These are phyloP conservation scores for Globodera rostochiensis DNA, from an alignment of 1,140 invertebrate species.

Conservation along the genomic window DNA sequence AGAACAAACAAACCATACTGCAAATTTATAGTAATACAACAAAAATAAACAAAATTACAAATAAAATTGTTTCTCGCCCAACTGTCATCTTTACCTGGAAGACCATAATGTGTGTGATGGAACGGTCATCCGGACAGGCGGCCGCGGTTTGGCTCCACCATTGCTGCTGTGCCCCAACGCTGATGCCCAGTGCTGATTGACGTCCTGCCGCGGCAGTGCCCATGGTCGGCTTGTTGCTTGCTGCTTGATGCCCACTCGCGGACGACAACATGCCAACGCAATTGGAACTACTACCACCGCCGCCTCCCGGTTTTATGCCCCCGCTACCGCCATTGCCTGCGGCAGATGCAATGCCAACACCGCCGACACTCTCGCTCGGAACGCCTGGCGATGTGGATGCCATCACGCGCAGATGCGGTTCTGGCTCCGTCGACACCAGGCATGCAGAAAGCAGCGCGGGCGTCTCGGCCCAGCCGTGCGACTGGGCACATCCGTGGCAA, in stretches of 20 bases:
- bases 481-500: constrained; percentile 45
- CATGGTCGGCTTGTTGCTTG: constrained; percentile 16
- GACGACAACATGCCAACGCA: not conserved
- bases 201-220: constrained; percentile 5
- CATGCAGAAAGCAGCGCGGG: constrained; percentile 85
- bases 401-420: constrained; percentile 89
- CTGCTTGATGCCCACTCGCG: not conserved
- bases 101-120: constrained; percentile 88
- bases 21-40: too few relatives aligned
- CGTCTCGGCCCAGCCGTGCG: constrained; percentile 42
- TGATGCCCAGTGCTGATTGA: constrained; percentile 67
- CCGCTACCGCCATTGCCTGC: constrained; percentile 3
- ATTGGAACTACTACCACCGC: not conserved
- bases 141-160: constrained; percentile 75
- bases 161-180: not conserved
- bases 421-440: constrained; percentile 91
- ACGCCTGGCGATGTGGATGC: constrained; percentile 74
- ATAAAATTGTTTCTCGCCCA: too few relatives aligned
- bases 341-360: not conserved
- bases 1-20: not conserved
- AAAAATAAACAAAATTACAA: too few relatives aligned
- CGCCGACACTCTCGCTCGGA: not conserved
- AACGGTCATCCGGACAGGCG: constrained; percentile 80
- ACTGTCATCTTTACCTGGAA: constrained; percentile 73
- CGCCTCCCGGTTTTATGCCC: not conserved